phyloP scores from a whole-genome alignment of 1,140 invertebrate species.

The Caerostris extrusa region DNA sequence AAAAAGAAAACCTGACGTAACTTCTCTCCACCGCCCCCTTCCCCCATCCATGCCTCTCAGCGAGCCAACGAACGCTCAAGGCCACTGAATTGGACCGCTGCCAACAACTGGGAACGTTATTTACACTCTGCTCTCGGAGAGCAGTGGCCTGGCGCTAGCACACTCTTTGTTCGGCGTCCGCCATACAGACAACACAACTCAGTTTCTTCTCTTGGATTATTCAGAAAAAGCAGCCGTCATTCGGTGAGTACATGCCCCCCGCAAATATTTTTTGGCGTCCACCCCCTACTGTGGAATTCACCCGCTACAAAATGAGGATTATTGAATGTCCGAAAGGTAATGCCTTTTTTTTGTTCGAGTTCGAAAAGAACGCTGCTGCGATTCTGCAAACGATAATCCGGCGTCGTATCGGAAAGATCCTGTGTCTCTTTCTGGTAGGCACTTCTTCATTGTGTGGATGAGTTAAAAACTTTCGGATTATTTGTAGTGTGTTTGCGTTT shows the following conservation, averaged over 20 bases:
- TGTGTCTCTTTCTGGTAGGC: too few relatives aligned
- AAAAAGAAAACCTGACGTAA: constrained; percentile 33
- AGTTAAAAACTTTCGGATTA: too few relatives aligned
- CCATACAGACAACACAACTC: neutral
- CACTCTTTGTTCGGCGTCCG: constrained; percentile 9
- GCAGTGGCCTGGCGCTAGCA: constrained; percentile 6
- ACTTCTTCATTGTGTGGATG: too few relatives aligned
- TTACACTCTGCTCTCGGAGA: constrained; percentile 38
- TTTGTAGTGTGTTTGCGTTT: too few relatives aligned
- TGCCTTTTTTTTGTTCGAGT: neutral
- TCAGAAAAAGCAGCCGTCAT: neutral
- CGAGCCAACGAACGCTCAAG: constrained; percentile 64
- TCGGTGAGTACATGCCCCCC: neutral
- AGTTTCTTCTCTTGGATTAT: neutral
- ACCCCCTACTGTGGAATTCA: neutral
- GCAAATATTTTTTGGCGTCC: neutral
- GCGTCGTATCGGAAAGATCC: neutral
- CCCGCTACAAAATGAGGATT: neutral
- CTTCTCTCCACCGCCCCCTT: neutral
- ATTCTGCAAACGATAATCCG: neutral
- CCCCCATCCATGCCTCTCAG: too few relatives aligned
- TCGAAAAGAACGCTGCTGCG: neutral
- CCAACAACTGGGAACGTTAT: constrained; percentile 62
- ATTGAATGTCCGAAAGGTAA: neutral
- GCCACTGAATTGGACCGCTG: constrained; percentile 56